phyloP scores from a whole-genome alignment of 2,797 vertebrate genomes.

The Typhlichthys eigenmanni region DNA sequence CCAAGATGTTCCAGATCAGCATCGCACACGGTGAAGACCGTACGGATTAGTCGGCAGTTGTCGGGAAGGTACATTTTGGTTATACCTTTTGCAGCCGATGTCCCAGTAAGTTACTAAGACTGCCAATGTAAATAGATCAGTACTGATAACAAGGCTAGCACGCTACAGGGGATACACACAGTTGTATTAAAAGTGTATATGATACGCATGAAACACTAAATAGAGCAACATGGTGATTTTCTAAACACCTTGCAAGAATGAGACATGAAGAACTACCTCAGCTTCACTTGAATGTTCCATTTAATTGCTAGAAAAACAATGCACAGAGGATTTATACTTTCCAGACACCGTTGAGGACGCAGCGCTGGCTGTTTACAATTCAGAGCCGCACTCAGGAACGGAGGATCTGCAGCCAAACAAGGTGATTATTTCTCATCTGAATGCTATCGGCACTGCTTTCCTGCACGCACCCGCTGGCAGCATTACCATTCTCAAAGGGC shows the following conservation, averaged over 20 bases:
- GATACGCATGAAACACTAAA: conserved; percentile 20
- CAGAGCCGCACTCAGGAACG: conserved; percentile 8
- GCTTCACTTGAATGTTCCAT: conserved; percentile 10
- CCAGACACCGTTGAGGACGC: conserved; percentile 14
- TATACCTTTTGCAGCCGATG: conserved; percentile 4
- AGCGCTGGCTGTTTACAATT: conserved; percentile 18
- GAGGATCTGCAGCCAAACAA: conserved; percentile 19
- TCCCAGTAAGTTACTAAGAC: neutral
- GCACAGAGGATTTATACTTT: conserved; percentile 5
- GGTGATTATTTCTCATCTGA: conserved; percentile 8
- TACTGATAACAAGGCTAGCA: conserved; percentile 11
- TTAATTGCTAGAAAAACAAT: conserved; percentile 13
- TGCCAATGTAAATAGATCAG: conserved; percentile 9
- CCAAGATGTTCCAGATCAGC: neutral
- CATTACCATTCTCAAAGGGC: neutral
- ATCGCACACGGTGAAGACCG: neutral
- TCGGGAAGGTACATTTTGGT: conserved; percentile 11
- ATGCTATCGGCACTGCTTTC: neutral
- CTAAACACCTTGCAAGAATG: neutral
- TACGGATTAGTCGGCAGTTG: conserved; percentile 2
- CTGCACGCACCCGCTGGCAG: neutral
- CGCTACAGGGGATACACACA: conserved; percentile 2
- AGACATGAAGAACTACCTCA: conserved; percentile 27
- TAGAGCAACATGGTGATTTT: too few relatives aligned
- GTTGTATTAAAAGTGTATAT: conserved; percentile 1